Conservation (phyloP, 2,797 vertebrate species). For the Capromys pilorides region DNA sequence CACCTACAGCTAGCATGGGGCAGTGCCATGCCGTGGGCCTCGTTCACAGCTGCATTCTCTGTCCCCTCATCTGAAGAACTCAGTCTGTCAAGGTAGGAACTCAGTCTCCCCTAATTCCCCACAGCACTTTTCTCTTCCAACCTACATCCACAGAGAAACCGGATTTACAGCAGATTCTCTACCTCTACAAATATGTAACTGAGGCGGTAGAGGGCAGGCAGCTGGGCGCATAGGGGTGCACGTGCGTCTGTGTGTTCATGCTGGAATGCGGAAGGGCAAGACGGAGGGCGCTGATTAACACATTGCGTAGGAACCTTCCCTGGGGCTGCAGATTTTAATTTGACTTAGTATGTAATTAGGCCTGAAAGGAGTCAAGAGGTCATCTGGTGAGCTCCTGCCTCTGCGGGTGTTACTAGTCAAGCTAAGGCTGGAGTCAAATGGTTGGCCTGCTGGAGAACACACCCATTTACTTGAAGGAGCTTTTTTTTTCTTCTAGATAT, state of each 20-base stretch:
- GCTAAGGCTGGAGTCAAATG: conserved; percentile 8
- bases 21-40: neutral
- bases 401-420: neutral
- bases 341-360: conserved; percentile 57
- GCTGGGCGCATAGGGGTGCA: neutral
- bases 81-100: conserved; percentile 69
- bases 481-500: conserved; percentile 2
- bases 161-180: neutral
- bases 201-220: neutral
- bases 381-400: conserved; percentile 35
- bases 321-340: conserved; percentile 44
- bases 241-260: neutral
- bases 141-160: neutral
- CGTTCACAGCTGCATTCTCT: neutral
- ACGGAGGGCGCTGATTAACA: neutral
- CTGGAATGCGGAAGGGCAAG: neutral
- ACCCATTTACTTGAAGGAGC: neutral
- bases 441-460: neutral
- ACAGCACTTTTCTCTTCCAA: neutral
- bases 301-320: conserved; percentile 17
- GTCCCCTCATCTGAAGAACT: conserved; percentile 56
- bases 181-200: conserved; percentile 1
- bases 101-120: conserved; percentile 41
- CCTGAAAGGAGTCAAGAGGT: conserved; percentile 28
- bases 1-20: neutral